Percentiles rank a stretch among this genome's conserved stretches.
Conservation (phyloP, 2,888 invertebrate species). For the Cataglyphis livida region DNA sequence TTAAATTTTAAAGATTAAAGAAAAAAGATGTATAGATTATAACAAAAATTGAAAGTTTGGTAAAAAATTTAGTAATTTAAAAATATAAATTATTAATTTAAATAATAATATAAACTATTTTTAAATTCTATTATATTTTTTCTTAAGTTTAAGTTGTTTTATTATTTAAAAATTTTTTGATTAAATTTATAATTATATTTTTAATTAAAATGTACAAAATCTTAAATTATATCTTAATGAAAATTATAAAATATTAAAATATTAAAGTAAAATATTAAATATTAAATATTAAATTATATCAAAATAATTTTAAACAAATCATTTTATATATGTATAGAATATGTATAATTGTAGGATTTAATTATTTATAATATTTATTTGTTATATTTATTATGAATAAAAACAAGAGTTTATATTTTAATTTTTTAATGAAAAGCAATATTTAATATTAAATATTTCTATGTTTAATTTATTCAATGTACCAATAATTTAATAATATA, state of each 20-base stretch:
- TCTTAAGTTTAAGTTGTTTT: neutral
- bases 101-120: neutral
- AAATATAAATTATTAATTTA: neutral
- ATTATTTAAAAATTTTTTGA: neutral
- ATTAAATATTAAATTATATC: too few species aligned
- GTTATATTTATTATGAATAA: conserved; percentile 61
- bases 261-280: too few species aligned
- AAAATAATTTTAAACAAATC: neutral
- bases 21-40: neutral
- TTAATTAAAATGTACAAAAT: neutral
- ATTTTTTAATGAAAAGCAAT: neutral
- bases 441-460: neutral
- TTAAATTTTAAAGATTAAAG: neutral
- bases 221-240: neutral
- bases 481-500: too few species aligned
- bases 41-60: neutral
- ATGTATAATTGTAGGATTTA: neutral
- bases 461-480: neutral
- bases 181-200: neutral
- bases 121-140: neutral
- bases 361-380: neutral
- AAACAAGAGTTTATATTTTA: neutral
- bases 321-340: neutral
- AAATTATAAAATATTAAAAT: too few species aligned
- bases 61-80: neutral